Evolutionary conservation across 2,888 invertebrate genomes (phyloP).

Genomic region (Entomobrya multifasciata): DNA sequence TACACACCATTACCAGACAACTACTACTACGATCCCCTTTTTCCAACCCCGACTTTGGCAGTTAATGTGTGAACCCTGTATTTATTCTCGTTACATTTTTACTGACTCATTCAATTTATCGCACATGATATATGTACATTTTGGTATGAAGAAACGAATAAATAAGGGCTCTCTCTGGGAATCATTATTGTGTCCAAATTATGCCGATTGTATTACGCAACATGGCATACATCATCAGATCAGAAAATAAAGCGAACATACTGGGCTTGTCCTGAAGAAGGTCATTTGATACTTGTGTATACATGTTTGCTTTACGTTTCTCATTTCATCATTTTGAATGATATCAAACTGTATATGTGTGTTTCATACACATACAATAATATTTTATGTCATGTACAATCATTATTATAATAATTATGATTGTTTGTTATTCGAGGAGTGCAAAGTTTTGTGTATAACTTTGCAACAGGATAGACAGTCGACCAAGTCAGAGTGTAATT

Average conservation of each 20-base stretch:
- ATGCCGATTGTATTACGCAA: slow-evolving; percentile 67
- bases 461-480: slow-evolving; percentile 26
- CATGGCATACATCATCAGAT: slow-evolving; percentile 48
- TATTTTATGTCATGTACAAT: slow-evolving; percentile 49
- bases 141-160: slow-evolving; percentile 26
- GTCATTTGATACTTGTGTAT: slow-evolving; percentile 69
- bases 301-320: slow-evolving; percentile 55
- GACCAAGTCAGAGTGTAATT: slow-evolving; percentile 7
- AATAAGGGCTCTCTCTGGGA: slow-evolving; percentile 69
- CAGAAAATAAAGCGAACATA: too few relatives aligned
- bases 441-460: too few relatives aligned
- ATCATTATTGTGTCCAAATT: slow-evolving; percentile 70
- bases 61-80: slow-evolving; percentile 65
- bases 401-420: slow-evolving; percentile 52
- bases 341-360: background rate
- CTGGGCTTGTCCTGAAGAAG: slow-evolving; percentile 52
- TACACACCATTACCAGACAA: background rate
- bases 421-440: slow-evolving; percentile 51
- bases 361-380: background rate
- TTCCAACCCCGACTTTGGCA: slow-evolving; percentile 33
- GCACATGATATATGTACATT: slow-evolving; percentile 40
- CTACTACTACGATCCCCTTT: background rate
- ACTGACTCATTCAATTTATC: slow-evolving; percentile 70
- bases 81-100: slow-evolving; percentile 63
- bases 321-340: slow-evolving; percentile 49